Percentiles rank a stretch among this genome's conserved stretches.
phyloP scores from a whole-genome alignment of 1,140 invertebrate species.

The Anastrepha obliqua region DNA sequence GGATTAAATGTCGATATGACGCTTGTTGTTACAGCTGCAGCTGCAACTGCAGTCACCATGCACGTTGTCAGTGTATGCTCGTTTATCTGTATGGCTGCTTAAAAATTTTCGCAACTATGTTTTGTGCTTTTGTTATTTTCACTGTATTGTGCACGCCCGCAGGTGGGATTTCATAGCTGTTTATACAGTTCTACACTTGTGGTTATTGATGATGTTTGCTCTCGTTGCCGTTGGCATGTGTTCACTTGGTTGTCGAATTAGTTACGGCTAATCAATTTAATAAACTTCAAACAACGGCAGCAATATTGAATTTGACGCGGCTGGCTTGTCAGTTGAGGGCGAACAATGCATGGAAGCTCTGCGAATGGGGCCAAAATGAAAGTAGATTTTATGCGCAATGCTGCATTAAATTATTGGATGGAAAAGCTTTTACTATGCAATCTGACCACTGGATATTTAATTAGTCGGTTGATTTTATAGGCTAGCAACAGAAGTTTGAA shows the following conservation, averaged over 20 bases:
- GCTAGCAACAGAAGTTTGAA: too few relatives aligned
- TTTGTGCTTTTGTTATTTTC: neutral
- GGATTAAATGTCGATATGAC: neutral
- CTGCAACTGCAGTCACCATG: neutral
- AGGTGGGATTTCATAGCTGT: slow-evolving; percentile 18
- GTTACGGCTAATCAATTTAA: slow-evolving; percentile 53
- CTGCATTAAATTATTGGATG: neutral
- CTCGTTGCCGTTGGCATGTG: neutral
- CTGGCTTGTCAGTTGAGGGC: slow-evolving; percentile 4
- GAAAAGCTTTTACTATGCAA: neutral
- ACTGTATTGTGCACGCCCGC: slow-evolving; percentile 9
- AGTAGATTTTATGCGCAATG: neutral
- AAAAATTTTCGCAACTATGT: slow-evolving; percentile 19
- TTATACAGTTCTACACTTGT: neutral
- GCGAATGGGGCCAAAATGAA: neutral
- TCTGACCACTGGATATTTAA: neutral
- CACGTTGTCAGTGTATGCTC: neutral
- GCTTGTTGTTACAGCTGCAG: slow-evolving; percentile 7
- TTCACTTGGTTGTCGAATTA: slow-evolving; percentile 4
- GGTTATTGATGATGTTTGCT: neutral
- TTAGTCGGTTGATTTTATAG: neutral
- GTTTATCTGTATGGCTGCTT: slow-evolving; percentile 7
- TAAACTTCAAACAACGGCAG: slow-evolving; percentile 46
- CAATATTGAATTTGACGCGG: slow-evolving; percentile 33
- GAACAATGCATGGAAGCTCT: neutral